Conservation (phyloP, 2,797 vertebrate genomes). For the Hoplostethus mediterraneus region DNA sequence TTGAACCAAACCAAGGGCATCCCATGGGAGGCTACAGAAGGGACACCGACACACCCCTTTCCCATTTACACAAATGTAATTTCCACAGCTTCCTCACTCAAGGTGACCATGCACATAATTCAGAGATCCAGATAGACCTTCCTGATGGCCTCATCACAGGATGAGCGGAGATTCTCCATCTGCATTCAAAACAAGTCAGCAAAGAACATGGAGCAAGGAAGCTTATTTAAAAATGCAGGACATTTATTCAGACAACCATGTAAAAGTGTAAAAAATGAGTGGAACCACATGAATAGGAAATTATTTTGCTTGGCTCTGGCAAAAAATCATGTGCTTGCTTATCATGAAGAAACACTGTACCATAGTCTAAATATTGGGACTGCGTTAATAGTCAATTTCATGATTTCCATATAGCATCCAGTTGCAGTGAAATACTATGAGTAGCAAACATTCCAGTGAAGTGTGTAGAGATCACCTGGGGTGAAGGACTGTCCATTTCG, state of each 20-base stretch:
- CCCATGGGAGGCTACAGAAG: constrained; percentile 55
- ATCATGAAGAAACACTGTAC: constrained; percentile 61
- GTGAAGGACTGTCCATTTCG: constrained; percentile 47
- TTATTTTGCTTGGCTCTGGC: constrained; percentile 54
- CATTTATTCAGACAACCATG: constrained; percentile 27
- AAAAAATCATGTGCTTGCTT: constrained; percentile 46
- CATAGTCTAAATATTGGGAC: constrained; percentile 69
- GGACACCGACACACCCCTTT: constrained; percentile 58
- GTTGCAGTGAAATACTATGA: constrained; percentile 39
- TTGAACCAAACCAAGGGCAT: constrained; percentile 80
- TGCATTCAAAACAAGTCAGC: constrained; percentile 18
- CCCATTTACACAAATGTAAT: constrained; percentile 81
- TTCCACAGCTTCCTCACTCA: constrained; percentile 73
- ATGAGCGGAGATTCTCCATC: constrained; percentile 19
- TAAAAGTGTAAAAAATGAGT: constrained; percentile 15
- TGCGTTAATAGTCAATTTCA: constrained; percentile 73
- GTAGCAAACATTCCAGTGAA: constrained; percentile 44
- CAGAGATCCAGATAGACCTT: constrained; percentile 59
- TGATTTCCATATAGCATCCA: constrained; percentile 62
- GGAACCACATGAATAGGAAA: constrained; percentile 31
- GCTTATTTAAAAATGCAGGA: constrained; percentile 31
- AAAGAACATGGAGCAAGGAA: neutral
- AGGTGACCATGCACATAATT: constrained; percentile 81
- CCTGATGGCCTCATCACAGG: constrained; percentile 42
- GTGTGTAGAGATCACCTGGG: constrained; percentile 23